Evolutionary conservation across 2,797 vertebrate genomes (phyloP), one percentile per base, ranked within the genome.

Genomic region (Typhlichthys eigenmanni): DNA sequence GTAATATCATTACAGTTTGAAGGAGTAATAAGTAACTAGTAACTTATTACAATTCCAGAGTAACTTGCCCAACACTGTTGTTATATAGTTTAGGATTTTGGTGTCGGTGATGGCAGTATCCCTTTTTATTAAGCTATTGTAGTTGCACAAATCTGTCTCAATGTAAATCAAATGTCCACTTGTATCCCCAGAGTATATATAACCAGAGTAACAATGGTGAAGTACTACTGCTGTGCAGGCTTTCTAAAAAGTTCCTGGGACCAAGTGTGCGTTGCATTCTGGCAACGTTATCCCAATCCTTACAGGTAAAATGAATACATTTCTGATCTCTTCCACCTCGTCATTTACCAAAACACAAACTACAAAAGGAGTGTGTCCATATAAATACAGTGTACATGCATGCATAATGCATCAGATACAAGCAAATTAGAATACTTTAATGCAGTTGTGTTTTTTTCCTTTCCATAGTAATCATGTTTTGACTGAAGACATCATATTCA

Each of bases 201-300:
- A 80, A 75, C 55, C 0, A 47, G 53, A 85, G 91, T 88, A 92
- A 92, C 88, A 87, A 98, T 98, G 96, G 95, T 96, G 87, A 98
- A 98, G 76, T 95, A 98, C 81, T 96, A 93, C 88, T 88, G 90
- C 86, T 95, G 94, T 76, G 82, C 92, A 66, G 91, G 92, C 81
- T 89, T 95, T 87, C 94, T 98, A 72, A 96, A 95, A 88, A 95
- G 87, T 88, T 94, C 93, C 71, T 98, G 96, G 96, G 96, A 98
- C 96, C 96, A 98, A 95, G 97, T 98, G 43, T 96, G 94, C 75
- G 80, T 92, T 69, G 96, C 96, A 60, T 98, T 95, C 85, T 98
- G 96, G 96, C 93, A 97, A 84, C 91, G 95, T 57, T 98, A 98
- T 79, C 97, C 96, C 64, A 98, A 98, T 84, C 96, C 96, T 32